Evolutionary conservation across 2,113 vertebrate species (phyloP), one percentile per base, ranked within the genome.

Genomic region (Romanogobio albipinnatus): DNA sequence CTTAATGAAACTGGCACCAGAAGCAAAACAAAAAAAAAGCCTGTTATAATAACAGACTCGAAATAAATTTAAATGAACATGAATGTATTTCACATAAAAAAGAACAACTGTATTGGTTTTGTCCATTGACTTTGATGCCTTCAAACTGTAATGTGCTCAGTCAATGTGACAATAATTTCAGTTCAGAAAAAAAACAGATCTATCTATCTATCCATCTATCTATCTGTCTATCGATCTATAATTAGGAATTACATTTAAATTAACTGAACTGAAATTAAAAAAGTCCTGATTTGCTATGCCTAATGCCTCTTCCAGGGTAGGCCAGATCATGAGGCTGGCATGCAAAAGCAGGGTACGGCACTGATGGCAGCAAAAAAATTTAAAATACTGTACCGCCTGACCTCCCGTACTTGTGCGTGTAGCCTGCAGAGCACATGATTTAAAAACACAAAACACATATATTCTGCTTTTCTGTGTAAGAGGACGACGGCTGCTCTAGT

Each of bases 301-400:
- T 73, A 59, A 71, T 29, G 56, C 29, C 56, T 81, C 24, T 76
- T 74, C 10, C 56, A 83, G 7, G 14, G 26, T 64, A 86, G 59
- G 36, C 56, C 74, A 68, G 61, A 76, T 43, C 22, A 62, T 33
- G 59, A 36, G 66, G 11, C 76, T 61, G 43, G 75, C 89, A 91
- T 88, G 87, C 87, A 76, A 62, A 73, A 36, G 26, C 58, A 79
- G 79, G 3, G 66, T 84, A 66, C 39, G 76, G 17, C 43, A 70
- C n/a, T 64, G 71, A 66, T 84, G 80, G 58, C 24, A 76, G 36
- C 47, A 59, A 39, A 82, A 81, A 86, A 66, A 39, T 5, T 5
- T 1, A 36, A 78, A 24, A 88, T 87, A 89, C 88, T 82, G 71
- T 89, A 90, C 88, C 87, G 83, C 80, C 81, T 87, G 79, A 75